Conservation (phyloP, 2,113 vertebrate genomes). For the Fukomys damarensis region DNA sequence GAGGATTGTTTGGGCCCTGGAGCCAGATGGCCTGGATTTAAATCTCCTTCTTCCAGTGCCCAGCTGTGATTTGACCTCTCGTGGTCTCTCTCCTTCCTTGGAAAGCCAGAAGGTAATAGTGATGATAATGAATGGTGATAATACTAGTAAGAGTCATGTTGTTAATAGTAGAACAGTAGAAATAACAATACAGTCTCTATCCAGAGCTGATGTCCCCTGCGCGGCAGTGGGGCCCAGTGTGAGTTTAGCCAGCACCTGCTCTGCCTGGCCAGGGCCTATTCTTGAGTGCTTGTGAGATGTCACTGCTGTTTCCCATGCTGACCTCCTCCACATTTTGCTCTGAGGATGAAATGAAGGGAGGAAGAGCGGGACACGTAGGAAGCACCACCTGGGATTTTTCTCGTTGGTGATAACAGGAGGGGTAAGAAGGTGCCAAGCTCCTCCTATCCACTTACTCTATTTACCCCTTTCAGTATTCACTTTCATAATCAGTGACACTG, state of each 20-base stretch:
- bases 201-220: fast-evolving
- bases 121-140: neutral
- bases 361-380: fast-evolving
- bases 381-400: neutral
- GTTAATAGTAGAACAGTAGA: neutral
- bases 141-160: too few relatives aligned
- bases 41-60: neutral
- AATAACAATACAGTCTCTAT: neutral
- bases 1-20: neutral
- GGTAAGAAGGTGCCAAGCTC: neutral
- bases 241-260: neutral
- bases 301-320: fast-evolving
- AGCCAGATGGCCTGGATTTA: neutral
- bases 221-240: neutral
- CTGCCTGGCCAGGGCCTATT: neutral
- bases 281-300: fast-evolving
- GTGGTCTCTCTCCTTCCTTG: neutral
- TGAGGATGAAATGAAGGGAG: neutral
- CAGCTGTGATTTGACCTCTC: neutral
- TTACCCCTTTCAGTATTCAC: fast-evolving
- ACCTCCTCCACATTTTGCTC: neutral
- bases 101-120: neutral
- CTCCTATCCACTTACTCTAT: neutral
- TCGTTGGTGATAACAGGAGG: fast-evolving
- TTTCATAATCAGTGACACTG: neutral